Base-by-base conservation (phyloP, 2,797 vertebrate species). In the Xiphorhynchus erythropygius region DNA sequence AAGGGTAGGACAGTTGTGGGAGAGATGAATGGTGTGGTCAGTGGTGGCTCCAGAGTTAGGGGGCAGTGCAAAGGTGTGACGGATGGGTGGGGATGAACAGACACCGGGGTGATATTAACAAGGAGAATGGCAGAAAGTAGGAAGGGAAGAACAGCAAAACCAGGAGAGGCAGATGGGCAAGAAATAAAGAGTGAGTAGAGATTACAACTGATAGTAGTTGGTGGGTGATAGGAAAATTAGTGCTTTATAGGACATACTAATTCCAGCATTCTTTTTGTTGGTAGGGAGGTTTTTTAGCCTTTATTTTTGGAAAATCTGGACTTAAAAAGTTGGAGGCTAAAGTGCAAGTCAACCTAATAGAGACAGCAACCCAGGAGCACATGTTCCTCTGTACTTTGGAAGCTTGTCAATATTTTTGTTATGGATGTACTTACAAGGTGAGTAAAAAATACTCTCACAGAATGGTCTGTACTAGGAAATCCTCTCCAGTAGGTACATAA, bases 11-110 rank as follows among this genome's bases (percentile, higher is more conserved):
- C 1, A 4, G 7, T 17, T 12, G 5, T 30, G 23, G 5, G 12
- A 60, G 60, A 73, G 17, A 12, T 11, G 7, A 0, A 0, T 16
- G n/a, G 3, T 33, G 18, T 33, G 32, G 16, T 30, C 23, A 19
- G 13, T 2, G 25, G 14, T 33, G 30, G 44, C 23, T 65, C 44
- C 30, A 30, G 56, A 46, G 10, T 7, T 23, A 33, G 10, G 27
- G 23, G 39, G n/a, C 5, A 33, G 23, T 28, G 47, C 13, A 74
- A 52, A 44, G 11, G 4, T 4, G 10, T 60, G 46, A 7, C 12
- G 76, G 18, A 15, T 65, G 33, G 6, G 7, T 44, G 46, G 25
- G 30, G 10, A 13, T 41, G 5, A 42, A 32, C 53, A 64, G 33
- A 13, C 16, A 47, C 3, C 25, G 33, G 35, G 9, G 28, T 1